Conservation (phyloP, 2,888 invertebrate species). For the Quadroppia sp. region DNA sequence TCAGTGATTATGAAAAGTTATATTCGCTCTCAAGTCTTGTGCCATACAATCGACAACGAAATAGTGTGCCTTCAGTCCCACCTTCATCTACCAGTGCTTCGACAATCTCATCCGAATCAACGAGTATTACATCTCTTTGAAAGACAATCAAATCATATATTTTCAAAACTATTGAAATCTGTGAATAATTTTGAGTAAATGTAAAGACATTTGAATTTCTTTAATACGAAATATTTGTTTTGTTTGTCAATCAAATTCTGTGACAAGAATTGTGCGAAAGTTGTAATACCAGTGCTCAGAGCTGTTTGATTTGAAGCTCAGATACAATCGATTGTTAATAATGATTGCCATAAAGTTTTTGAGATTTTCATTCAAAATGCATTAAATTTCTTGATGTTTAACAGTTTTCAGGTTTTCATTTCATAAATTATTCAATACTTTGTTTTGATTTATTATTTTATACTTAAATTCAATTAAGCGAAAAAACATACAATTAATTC, state of each 20-base stretch:
- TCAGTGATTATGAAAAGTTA: slow-evolving; percentile 63
- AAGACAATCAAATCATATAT: no score
- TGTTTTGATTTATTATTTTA: no score
- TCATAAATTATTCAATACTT: no score
- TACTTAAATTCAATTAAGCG: no score
- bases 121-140: slow-evolving; percentile 24
- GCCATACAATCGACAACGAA: slow-evolving; percentile 21
- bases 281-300: background rate
- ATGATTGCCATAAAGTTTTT: slow-evolving; percentile 14
- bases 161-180: no score
- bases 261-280: background rate
- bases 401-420: no score
- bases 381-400: no score
- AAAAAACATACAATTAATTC: no score
- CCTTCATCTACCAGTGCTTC: slow-evolving; percentile 34
- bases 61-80: background rate
- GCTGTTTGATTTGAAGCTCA: no score
- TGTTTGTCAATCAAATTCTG: background rate
- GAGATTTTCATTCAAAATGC: background rate
- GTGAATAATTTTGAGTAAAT: background rate
- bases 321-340: background rate
- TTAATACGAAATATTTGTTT: slow-evolving; percentile 3
- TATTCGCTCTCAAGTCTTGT: slow-evolving; percentile 58
- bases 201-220: slow-evolving; percentile 1
- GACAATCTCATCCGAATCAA: slow-evolving; percentile 22